Conservation (phyloP, 1,140 invertebrate species). For the Achroia grisella region DNA sequence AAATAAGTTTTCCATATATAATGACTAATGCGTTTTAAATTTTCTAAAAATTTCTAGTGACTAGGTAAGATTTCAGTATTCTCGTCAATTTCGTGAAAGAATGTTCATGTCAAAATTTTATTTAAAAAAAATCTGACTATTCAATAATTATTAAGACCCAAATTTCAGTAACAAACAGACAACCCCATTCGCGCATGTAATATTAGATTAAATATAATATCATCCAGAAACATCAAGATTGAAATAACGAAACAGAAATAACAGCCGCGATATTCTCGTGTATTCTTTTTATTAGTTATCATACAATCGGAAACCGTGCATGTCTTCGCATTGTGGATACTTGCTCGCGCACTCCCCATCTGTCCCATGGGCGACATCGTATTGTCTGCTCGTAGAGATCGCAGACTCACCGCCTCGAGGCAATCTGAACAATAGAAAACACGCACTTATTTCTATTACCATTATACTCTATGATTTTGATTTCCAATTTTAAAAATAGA, state of each 20-base stretch:
- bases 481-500: neutral
- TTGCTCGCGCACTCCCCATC: constrained; percentile 30
- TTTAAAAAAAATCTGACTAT: too few relatives aligned
- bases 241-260: neutral
- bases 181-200: too few relatives aligned
- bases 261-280: neutral
- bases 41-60: too few relatives aligned
- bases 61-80: too few relatives aligned
- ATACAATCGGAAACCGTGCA: neutral
- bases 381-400: constrained; percentile 28
- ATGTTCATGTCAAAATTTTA: too few relatives aligned
- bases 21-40: too few relatives aligned
- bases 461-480: too few relatives aligned
- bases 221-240: neutral
- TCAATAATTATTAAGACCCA: too few relatives aligned
- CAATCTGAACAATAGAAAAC: constrained; percentile 39
- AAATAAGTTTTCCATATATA: too few relatives aligned
- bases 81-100: too few relatives aligned
- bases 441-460: neutral
- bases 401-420: constrained; percentile 36
- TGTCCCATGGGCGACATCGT: constrained; percentile 47
- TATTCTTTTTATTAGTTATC: constrained; percentile 3
- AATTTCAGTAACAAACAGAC: too few relatives aligned
- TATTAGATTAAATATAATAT: neutral
- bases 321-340: constrained; percentile 42